phyloP scores from a whole-genome alignment of 2,797 vertebrate genomes.

The Helicolenus hilgendorfi region DNA sequence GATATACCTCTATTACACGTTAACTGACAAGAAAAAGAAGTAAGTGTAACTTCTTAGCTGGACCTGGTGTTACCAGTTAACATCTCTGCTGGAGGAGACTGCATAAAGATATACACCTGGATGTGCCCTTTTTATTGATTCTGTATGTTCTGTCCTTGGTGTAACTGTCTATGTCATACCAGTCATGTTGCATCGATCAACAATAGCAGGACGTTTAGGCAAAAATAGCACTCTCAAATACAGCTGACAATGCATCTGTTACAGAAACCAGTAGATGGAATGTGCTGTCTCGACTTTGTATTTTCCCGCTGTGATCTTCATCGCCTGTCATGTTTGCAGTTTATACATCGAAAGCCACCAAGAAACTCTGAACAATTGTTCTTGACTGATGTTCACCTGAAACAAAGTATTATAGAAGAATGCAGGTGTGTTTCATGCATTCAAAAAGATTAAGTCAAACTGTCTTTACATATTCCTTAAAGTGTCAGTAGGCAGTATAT shows the following conservation, averaged over 20 bases:
- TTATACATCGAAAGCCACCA: not conserved
- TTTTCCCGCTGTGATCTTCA: not conserved
- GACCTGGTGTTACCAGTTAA: not conserved
- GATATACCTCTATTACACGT: not conserved
- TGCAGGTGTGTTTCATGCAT: not conserved
- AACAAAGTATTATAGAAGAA: not conserved
- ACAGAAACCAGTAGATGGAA: not conserved
- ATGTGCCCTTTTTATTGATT: not conserved
- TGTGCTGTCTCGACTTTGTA: not conserved
- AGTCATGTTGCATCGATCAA: not conserved
- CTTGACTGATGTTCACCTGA: not conserved
- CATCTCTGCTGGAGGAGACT: no score
- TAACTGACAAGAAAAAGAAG: not conserved
- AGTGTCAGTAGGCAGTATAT: no score
- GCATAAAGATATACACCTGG: not conserved
- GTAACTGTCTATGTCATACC: not conserved
- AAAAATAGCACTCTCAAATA: no score
- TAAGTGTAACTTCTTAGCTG: not conserved
- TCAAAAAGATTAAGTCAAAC: not conserved
- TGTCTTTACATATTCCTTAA: not conserved
- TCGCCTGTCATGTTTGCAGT: not conserved
- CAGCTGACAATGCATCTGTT: no score
- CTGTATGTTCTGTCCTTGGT: constrained; percentile 20
- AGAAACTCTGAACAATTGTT: not conserved
- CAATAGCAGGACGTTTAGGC: not conserved